phyloP scores from a whole-genome alignment of 30 jellyfish, hydroid and myxozoan genomes.

The Clytia hemisphaerica region DNA sequence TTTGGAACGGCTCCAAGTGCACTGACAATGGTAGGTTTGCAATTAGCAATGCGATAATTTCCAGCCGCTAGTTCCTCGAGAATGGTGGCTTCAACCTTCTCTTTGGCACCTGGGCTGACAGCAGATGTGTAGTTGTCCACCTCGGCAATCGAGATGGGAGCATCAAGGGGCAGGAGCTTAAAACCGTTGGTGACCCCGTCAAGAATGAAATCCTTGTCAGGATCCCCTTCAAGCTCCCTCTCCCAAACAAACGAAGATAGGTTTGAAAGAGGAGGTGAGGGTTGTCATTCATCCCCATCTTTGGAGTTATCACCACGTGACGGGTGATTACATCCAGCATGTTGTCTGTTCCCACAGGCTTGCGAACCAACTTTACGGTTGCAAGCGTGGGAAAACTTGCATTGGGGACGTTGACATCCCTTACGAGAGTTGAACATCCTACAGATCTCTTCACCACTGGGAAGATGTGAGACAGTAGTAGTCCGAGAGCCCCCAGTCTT shows the following conservation, averaged over 20 bases:
- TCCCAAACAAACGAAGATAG: neutral
- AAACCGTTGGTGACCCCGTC: slow-evolving; percentile 7
- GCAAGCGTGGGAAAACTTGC: neutral
- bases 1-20: too few relatives aligned
- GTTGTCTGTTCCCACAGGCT: neutral
- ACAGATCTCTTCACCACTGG: neutral
- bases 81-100: too few relatives aligned
- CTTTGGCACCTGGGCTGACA: too few relatives aligned
- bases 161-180: neutral
- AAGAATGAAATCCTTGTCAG: neutral
- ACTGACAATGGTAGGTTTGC: too few relatives aligned
- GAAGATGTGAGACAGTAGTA: neutral
- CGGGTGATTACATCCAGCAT: neutral
- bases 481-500: neutral
- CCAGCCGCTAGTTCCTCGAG: too few relatives aligned
- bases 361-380: neutral
- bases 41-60: too few relatives aligned
- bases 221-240: neutral
- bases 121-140: too few relatives aligned
- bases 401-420: neutral
- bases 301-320: too few relatives aligned
- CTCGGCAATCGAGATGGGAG: neutral
- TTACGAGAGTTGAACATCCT: neutral
- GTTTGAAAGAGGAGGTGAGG: neutral
- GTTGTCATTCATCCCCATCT: neutral